These are phyloP conservation scores for Cossypha polioptera DNA, from an alignment of 2,797 vertebrate species.

Conservation along the genomic window DNA sequence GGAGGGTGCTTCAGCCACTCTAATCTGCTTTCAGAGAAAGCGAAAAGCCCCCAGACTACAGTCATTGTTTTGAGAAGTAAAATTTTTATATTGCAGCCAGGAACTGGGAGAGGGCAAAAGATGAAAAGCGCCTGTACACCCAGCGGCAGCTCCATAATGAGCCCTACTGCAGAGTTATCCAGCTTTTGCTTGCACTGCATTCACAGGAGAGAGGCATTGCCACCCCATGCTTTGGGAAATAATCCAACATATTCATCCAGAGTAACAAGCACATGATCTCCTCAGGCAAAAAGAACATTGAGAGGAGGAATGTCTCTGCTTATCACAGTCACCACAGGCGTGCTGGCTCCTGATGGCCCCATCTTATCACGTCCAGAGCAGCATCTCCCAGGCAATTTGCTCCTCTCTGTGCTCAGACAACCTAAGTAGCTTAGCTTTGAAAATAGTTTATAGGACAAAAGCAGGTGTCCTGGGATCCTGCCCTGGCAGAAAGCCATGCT, in stretches of 20 bases:
- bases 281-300: background rate
- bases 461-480: background rate
- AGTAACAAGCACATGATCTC: background rate
- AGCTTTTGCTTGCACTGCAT: background rate
- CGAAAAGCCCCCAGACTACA: background rate
- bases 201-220: fast-evolving
- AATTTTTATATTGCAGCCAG: background rate
- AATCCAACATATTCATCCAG: background rate
- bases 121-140: background rate
- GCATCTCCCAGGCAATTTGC: background rate
- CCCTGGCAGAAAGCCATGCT: background rate
- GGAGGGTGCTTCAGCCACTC: background rate
- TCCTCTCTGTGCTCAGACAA: background rate
- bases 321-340: conserved; percentile 13
- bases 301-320: background rate
- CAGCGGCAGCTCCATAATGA: background rate
- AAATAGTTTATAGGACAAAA: background rate
- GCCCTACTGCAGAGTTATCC: background rate
- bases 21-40: background rate
- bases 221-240: background rate
- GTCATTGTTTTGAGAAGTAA: background rate
- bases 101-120: background rate
- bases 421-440: background rate
- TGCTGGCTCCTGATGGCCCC: background rate
- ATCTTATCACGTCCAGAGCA: background rate